Evolutionary conservation across 2,113 vertebrate species (phyloP), one percentile per base, ranked within the genome.

Genomic region (Rynchops niger): DNA sequence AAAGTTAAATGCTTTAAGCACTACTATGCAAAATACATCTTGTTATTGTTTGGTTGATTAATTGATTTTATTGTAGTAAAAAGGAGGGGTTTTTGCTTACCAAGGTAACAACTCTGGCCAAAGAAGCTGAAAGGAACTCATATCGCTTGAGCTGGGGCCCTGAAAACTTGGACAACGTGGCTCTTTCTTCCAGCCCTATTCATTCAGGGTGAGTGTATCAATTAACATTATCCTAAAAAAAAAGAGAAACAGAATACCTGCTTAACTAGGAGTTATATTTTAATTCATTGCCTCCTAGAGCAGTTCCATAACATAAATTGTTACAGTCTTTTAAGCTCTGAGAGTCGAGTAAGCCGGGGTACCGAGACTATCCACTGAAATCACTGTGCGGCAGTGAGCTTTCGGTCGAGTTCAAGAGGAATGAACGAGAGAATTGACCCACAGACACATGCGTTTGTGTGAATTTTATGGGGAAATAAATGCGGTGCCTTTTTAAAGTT

Each of bases 151-250:
- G 98, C 97, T 99, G 99, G 99, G 99, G 99, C 79, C 98, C 98
- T 42, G 99, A 99, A 90, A 99, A 99, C 95, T 96, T 99, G 98
- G 99, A 99, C 98, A 99, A 99, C 12, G 98, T 99, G 93, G 99
- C 99, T 65, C 98, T 99, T 95, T 99, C 99, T 87, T 99, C 99
- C 91, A 99, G 99, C 87, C 99, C 99, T 74, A 98, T 99, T 91
- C 99, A 99, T 97, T 99, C 99, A 82, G 99, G 99, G 99, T 99
- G 96, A 97, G 99, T 99, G 16, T 95, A 82, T 91, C 87, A 53
- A 88, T 80, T 90, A 95, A 78, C 86, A 77, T 96, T 94, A 34
- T 89, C 87, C 38, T 70, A 72, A 93, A 88, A 86, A 47, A 45
- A 45, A 45, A 70, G 14, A 56, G 72, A 40, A 88, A 50, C 15